A percentile compares a stretch with the other conserved stretches of the same genome.
Evolutionary conservation across 2,888 invertebrate species (phyloP).

Genomic region (Pyrrhia umbra): DNA sequence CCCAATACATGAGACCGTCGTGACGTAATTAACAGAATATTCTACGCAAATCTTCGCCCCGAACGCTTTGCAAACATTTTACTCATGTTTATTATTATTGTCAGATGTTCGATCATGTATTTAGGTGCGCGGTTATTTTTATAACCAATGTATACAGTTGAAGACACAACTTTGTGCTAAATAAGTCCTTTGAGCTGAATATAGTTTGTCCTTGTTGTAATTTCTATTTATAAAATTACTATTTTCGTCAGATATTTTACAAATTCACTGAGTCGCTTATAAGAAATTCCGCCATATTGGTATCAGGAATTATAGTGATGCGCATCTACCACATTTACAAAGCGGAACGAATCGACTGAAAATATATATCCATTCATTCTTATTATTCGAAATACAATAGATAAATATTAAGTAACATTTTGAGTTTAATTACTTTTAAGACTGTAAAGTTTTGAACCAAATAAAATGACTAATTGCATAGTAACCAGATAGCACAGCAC

Average conservation of each 20-base stretch:
- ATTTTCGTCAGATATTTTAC: constrained; percentile 49
- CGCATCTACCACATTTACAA: not conserved
- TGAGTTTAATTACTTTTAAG: too few species aligned
- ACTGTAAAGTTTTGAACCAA: too few species aligned
- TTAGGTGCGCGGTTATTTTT: constrained; percentile 47
- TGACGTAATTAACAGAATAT: constrained; percentile 70
- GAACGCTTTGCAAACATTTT: constrained; percentile 62
- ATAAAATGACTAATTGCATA: too few species aligned
- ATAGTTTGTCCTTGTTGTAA: constrained; percentile 55
- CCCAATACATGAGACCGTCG: constrained; percentile 62
- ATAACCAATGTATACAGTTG: constrained; percentile 46
- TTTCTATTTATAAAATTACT: constrained; percentile 60
- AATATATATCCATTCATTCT: too few species aligned
- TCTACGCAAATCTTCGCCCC: constrained; percentile 62
- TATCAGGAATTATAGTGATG: constrained; percentile 43
- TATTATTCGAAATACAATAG: too few species aligned
- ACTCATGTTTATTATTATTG: constrained; percentile 73
- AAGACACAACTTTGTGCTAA: constrained; percentile 58
- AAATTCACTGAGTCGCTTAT: constrained; percentile 58
- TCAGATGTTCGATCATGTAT: constrained; percentile 61
- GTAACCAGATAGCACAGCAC: too few species aligned
- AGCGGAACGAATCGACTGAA: not conserved
- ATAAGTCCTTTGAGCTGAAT: constrained; percentile 46
- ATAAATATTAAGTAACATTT: too few species aligned
- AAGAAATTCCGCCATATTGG: constrained; percentile 73